Evolutionary conservation across 1,140 invertebrate genomes (phyloP).

Genomic region (Drosophila nasuta): DNA sequence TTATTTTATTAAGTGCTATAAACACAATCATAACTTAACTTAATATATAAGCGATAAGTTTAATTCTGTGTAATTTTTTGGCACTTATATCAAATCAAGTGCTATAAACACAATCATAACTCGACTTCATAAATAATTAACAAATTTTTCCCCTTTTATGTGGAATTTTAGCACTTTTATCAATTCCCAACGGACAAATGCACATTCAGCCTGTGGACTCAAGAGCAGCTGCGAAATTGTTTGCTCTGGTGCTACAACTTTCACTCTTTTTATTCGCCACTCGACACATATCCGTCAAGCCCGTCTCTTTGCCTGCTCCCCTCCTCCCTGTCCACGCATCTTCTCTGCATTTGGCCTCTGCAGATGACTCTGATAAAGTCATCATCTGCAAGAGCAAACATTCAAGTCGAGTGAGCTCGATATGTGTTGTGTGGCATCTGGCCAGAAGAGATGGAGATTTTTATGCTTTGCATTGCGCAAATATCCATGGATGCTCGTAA

Average conservation of each 20-base stretch:
- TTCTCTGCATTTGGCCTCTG: background rate
- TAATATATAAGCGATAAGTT: background rate
- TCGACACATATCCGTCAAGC: slow-evolving; percentile 56
- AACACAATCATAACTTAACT: background rate
- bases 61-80: background rate
- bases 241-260: slow-evolving; percentile 58
- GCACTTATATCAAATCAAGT: slow-evolving; percentile 19
- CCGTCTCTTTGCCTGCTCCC: background rate
- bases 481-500: slow-evolving; percentile 8
- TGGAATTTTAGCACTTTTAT: slow-evolving; percentile 11
- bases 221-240: slow-evolving; percentile 49
- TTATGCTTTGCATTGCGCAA: slow-evolving; percentile 44
- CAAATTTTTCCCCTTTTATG: background rate
- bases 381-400: slow-evolving; percentile 30
- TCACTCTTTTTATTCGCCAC: slow-evolving; percentile 51
- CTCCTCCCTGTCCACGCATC: background rate
- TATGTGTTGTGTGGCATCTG: slow-evolving; percentile 21
- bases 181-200: slow-evolving; percentile 33
- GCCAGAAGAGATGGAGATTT: slow-evolving; percentile 5
- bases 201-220: slow-evolving; percentile 4
- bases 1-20: background rate
- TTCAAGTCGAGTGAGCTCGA: slow-evolving; percentile 29
- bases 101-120: background rate
- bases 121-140: background rate
- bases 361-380: slow-evolving; percentile 18